Evolutionary conservation across 1,140 invertebrate species (phyloP).

Genomic region (Platorchestia sp.): DNA sequence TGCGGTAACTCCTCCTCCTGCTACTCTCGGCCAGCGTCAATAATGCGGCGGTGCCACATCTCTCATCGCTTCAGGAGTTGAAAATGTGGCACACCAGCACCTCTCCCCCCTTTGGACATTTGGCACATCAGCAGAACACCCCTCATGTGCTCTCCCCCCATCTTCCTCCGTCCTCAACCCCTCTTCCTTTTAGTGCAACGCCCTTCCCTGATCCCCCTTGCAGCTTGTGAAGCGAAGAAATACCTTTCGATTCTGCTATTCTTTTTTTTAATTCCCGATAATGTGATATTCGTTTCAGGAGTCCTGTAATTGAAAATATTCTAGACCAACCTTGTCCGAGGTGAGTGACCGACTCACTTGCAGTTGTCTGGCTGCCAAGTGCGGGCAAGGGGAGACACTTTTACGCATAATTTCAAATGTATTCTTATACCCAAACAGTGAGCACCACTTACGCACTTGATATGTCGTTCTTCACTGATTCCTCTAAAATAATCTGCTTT

Average conservation of each 20-base stretch:
- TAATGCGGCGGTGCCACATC: not conserved
- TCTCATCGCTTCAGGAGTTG: not conserved
- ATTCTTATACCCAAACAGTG: too few relatives aligned
- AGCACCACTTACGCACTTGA: too few relatives aligned
- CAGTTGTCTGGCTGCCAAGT: not conserved
- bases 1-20: not conserved
- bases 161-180: not conserved
- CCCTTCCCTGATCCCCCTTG: not conserved
- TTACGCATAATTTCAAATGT: too few relatives aligned
- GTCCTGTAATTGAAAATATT: not conserved
- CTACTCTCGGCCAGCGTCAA: slow-evolving; percentile 32
- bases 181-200: slow-evolving; percentile 6
- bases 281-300: not conserved
- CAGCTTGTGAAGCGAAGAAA: not conserved
- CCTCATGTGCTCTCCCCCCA: not conserved
- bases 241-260: not conserved
- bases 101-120: not conserved
- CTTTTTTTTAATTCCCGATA: not conserved
- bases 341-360: not conserved
- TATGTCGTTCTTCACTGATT: too few relatives aligned
- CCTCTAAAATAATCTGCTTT: too few relatives aligned
- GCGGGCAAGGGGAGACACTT: not conserved
- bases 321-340: not conserved
- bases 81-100: slow-evolving; percentile 4
- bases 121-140: not conserved